Evolutionary conservation across 2,888 invertebrate species (phyloP).

Genomic region (Smittia sp.): DNA sequence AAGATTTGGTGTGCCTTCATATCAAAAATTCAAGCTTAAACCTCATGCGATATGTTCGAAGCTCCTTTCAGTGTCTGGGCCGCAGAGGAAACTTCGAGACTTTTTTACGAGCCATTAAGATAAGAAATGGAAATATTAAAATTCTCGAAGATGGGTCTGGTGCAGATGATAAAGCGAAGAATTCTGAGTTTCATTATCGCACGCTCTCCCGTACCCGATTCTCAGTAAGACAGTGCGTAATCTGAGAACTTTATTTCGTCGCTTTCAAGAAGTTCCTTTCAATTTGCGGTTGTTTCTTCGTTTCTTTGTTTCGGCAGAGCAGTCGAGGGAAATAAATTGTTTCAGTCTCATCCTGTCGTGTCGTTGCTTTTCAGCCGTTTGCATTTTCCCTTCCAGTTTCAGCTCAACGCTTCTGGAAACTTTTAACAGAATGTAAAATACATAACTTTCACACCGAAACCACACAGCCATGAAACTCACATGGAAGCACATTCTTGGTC

Average conservation of each 20-base stretch:
- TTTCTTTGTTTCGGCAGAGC: background rate
- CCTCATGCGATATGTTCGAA: too few relatives aligned
- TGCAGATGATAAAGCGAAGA: background rate
- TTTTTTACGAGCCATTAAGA: background rate
- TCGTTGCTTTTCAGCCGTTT: background rate
- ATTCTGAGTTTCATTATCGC: too few relatives aligned
- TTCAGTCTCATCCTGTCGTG: slow-evolving; percentile 7
- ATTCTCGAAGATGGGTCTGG: background rate
- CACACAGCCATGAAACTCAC: slow-evolving; percentile 34
- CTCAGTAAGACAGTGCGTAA: background rate
- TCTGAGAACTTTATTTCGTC: background rate
- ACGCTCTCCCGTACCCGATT: background rate
- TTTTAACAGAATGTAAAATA: background rate
- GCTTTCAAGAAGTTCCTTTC: background rate
- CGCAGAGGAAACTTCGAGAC: too few relatives aligned
- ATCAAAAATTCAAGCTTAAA: too few relatives aligned
- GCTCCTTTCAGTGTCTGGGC: too few relatives aligned
- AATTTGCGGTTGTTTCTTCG: slow-evolving; percentile 2
- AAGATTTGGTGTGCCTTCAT: too few relatives aligned
- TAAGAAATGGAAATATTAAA: background rate
- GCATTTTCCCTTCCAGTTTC: slow-evolving; percentile 9
- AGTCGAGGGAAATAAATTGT: background rate
- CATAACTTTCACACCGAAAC: slow-evolving; percentile 37
- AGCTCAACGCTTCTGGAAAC: background rate
- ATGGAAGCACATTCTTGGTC: background rate